Evolutionary conservation across 1,140 invertebrate species (phyloP).

Genomic region (Aphelinus atriplicis): DNA sequence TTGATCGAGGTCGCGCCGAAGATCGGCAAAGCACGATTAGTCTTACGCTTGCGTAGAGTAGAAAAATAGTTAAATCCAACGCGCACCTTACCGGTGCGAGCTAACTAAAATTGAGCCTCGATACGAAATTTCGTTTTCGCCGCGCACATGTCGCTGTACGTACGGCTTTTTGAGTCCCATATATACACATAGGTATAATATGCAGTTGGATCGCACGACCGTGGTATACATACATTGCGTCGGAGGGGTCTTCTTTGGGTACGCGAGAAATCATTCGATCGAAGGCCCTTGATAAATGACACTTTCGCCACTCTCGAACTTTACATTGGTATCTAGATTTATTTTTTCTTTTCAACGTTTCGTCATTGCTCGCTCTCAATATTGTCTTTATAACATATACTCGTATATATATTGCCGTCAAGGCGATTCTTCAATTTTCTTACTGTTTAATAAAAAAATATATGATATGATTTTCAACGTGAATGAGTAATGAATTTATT

Average conservation of each 20-base stretch:
- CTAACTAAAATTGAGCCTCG: neutral
- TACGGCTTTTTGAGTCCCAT: neutral
- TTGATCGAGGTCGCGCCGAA: too few species aligned
- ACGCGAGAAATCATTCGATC: slow-evolving; percentile 26
- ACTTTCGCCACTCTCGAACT: slow-evolving; percentile 8
- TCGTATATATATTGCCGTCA: slow-evolving; percentile 20
- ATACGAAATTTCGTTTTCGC: too few species aligned
- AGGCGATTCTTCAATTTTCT: slow-evolving; percentile 26
- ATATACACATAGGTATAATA: neutral
- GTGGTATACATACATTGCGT: neutral
- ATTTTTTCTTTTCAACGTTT: neutral
- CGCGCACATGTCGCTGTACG: neutral
- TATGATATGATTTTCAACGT: slow-evolving; percentile 17
- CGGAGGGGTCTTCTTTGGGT: slow-evolving; percentile 19
- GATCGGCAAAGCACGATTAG: too few species aligned
- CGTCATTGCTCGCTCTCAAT: too few species aligned
- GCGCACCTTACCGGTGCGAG: neutral
- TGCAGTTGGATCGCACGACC: neutral
- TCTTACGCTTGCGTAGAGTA: too few species aligned
- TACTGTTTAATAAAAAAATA: slow-evolving; percentile 28
- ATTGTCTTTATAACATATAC: neutral
- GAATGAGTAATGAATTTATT: slow-evolving; percentile 41
- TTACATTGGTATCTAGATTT: neutral
- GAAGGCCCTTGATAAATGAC: slow-evolving; percentile 22
- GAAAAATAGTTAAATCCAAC: too few species aligned